Percentiles rank a stretch among this genome's conserved stretches.
These are phyloP conservation scores for Toxotes chatareus DNA, from an alignment of 2,113 vertebrate genomes.

Conservation along the genomic window DNA sequence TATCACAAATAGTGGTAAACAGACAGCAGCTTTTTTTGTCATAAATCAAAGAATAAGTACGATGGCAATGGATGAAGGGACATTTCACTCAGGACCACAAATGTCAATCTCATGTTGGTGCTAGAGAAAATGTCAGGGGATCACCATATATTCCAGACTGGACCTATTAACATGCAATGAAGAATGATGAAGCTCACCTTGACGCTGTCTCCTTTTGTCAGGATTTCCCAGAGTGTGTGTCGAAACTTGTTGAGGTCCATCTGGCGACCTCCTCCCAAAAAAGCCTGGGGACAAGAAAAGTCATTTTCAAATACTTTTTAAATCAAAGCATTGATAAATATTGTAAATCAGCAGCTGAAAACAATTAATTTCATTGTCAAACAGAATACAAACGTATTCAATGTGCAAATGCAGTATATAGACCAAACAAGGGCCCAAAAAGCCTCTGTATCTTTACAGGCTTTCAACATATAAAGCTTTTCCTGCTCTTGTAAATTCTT, in stretches of 20 bases:
- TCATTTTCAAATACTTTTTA: background rate
- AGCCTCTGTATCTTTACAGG: background rate
- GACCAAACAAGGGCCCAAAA: background rate
- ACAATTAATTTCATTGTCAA: background rate
- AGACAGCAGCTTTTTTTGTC: no score
- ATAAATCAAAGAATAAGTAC: background rate
- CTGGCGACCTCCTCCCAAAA: slow-evolving; percentile 69
- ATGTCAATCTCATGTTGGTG: background rate
- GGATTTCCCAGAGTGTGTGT: slow-evolving; percentile 71
- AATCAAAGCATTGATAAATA: background rate
- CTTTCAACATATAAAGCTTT: background rate
- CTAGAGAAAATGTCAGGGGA: background rate
- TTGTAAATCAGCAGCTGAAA: background rate
- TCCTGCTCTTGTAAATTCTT: slow-evolving; percentile 41
- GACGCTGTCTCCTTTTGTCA: slow-evolving; percentile 62
- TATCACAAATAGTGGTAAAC: no score
- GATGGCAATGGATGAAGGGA: background rate
- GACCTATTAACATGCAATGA: background rate
- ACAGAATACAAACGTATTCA: slow-evolving; percentile 2
- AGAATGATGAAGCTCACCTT: slow-evolving; percentile 65
- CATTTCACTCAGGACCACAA: background rate
- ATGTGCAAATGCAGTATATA: background rate
- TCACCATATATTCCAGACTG: no score
- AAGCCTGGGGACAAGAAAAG: slow-evolving; percentile 50
- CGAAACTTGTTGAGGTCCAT: slow-evolving; percentile 72